Evolutionary conservation across 2,797 vertebrate species (phyloP), one percentile per base, ranked within the genome.

Genomic region (Spea hammondii): DNA sequence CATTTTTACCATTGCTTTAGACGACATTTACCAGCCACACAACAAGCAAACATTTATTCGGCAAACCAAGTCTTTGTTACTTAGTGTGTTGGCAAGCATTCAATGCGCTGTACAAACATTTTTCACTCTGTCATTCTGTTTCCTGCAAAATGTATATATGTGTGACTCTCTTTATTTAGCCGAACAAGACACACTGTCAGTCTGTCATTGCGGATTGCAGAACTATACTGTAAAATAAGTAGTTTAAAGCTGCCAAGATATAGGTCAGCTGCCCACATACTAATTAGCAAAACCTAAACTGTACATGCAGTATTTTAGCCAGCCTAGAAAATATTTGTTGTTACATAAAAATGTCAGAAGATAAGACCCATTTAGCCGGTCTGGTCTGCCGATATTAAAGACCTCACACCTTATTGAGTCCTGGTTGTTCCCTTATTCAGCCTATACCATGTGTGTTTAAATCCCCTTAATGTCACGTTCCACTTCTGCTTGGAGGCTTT

Each of bases 1-100:
- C 51, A 53, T 53, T 53, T 53, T 2, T 44, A 54, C 9, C 9
- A 17, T 53, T 72, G 44, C 69, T 66, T 45, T 48, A 17, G 45
- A 44, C 68, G 53, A 50, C 64, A 67, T 79, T 79, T 59, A 69
- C 50, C 8, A 59, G 70, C 65, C 5, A 11, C n/a, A 44, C 53
- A 49, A 73, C 53, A 72, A 73, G 64, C 77, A 67, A 79, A 67
- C 53, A 67, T 79, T 79, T 73, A 79, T 68, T 66, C 77, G 60
- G 64, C 60, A 79, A 67, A 73, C 45, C 50, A 68, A 45, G 53
- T 32, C 69, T 72, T 72, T 66, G 49, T 72, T 65, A 71, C 68
- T 65, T 65, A 48, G 44, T 65, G 49, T 57, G 45, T 60, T 60
- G 70, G 62, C 65, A 51, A 57, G 64, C 17, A 73, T 73, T 79